These are phyloP conservation scores for Mastomys coucha DNA, from an alignment of 2,113 vertebrate genomes.

Conservation along the genomic window DNA sequence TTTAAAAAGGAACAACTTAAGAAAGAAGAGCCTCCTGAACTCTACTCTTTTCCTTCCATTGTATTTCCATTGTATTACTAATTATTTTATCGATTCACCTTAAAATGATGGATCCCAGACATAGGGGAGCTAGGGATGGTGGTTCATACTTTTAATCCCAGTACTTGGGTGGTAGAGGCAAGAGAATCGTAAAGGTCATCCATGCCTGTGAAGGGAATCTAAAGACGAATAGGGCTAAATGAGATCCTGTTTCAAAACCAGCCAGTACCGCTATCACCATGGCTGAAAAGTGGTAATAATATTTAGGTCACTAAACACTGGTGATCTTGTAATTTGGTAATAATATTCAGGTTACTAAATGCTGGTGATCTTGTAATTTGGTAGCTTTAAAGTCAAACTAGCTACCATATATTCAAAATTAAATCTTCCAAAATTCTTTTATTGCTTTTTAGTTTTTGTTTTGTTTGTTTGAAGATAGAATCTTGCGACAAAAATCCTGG, in stretches of 20 bases:
- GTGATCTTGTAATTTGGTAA: not conserved
- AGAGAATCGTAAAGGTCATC: not conserved
- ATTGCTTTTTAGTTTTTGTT: not conserved
- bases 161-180: not conserved
- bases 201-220: too few species aligned
- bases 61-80: not conserved
- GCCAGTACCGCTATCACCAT: not conserved
- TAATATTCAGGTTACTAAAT: constrained; percentile 47
- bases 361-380: constrained; percentile 6
- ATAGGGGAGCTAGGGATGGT: not conserved
- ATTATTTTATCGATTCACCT: not conserved
- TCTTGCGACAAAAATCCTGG: not conserved
- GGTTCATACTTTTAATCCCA: not conserved
- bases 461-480: not conserved
- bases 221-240: not conserved
- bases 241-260: not conserved
- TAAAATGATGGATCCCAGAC: not conserved
- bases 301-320: constrained; percentile 43
- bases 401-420: not conserved
- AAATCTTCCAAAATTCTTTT: not conserved
- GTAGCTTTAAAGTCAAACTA: constrained; percentile 14
- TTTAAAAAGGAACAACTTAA: not conserved
- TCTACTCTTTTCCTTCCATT: not conserved
- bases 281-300: not conserved
- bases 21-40: not conserved